These are phyloP conservation scores for Neoniphon sammara DNA, from an alignment of 2,797 vertebrate genomes.

Conservation along the genomic window DNA sequence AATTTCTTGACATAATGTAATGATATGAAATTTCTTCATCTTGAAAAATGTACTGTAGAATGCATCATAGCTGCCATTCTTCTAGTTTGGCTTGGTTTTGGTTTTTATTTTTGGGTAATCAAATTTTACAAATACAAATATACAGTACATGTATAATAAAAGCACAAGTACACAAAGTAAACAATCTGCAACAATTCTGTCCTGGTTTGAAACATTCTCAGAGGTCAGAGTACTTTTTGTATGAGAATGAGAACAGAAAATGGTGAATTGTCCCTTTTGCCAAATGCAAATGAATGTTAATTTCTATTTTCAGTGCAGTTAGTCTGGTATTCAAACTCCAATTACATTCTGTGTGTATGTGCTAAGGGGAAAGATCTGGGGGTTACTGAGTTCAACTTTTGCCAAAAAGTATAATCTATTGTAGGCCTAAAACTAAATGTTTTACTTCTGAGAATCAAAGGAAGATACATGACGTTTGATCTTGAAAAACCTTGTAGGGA, in stretches of 20 bases:
- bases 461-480: no score
- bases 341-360: slow-evolving; percentile 1
- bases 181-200: no score
- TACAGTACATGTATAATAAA: no score
- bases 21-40: slow-evolving; percentile 14
- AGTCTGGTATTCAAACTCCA: slow-evolving; percentile 34
- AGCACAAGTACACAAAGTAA: no score
- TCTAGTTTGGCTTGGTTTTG: no score
- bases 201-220: no score
- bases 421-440: slow-evolving; percentile 1
- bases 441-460: not conserved
- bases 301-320: slow-evolving; percentile 46
- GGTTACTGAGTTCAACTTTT: not conserved
- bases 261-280: slow-evolving; percentile 17
- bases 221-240: not conserved
- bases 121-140: no score
- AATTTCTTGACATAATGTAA: slow-evolving; percentile 11
- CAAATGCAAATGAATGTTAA: slow-evolving; percentile 33
- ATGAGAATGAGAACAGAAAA: no score
- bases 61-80: no score
- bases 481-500: not conserved
- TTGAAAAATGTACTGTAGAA: not conserved
- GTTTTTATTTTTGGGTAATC: no score
- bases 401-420: no score
- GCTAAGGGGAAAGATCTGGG: not conserved